A percentile compares a stretch with the other conserved stretches of the same genome.
phyloP scores from a whole-genome alignment of 92 coral and sea anemone species.

The Palythoa heliodiscus region DNA sequence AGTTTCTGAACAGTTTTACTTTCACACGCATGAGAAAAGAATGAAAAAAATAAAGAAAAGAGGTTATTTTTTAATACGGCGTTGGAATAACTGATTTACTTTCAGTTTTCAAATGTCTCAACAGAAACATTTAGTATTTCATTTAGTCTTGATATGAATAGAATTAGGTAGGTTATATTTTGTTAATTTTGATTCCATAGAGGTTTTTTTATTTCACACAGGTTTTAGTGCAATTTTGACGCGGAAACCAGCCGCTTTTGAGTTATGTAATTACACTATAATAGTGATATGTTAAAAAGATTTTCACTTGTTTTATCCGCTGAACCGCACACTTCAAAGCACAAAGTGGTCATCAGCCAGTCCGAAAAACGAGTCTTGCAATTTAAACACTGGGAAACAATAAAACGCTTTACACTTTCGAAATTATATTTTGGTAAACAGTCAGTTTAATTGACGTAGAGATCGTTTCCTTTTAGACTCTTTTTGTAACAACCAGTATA shows the following conservation, averaged over 20 bases:
- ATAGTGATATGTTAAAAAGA: neutral
- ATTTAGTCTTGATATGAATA: neutral
- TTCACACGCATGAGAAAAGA: neutral
- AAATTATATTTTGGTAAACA: too few relatives aligned
- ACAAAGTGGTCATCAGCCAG: neutral
- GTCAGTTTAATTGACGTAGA: too few relatives aligned
- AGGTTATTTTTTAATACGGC: neutral
- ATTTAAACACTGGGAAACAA: neutral
- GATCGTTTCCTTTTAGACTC: too few relatives aligned
- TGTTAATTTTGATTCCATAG: neutral
- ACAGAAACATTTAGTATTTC: neutral
- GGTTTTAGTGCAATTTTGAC: neutral
- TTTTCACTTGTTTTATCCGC: neutral
- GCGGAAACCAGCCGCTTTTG: conserved; percentile 9
- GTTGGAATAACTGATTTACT: neutral
- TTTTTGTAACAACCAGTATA: too few relatives aligned
- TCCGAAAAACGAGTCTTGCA: neutral
- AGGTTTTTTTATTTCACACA: neutral
- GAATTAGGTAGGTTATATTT: neutral
- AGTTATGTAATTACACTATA: neutral
- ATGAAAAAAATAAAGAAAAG: too few relatives aligned
- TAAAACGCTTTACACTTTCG: too few relatives aligned
- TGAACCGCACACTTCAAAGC: too few relatives aligned
- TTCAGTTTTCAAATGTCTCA: neutral
- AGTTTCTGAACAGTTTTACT: neutral